Evolutionary conservation across 1,140 invertebrate genomes (phyloP).

Genomic region (Zaprionus tsacasi): DNA sequence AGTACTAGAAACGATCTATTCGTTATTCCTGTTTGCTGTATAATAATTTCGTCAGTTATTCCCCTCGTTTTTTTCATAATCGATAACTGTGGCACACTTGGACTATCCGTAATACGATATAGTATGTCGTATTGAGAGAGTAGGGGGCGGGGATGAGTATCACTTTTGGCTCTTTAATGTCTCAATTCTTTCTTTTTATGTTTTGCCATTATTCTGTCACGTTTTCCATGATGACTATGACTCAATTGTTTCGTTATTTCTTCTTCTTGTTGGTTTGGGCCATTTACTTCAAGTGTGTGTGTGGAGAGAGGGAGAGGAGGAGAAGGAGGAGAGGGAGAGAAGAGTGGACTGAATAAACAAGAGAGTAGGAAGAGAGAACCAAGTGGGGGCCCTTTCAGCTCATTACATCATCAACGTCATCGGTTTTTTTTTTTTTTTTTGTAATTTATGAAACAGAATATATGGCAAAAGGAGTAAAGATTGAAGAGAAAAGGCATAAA

Average conservation of each 20-base stretch:
- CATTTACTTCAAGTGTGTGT: conserved; percentile 36
- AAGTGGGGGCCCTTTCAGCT: conserved; percentile 23
- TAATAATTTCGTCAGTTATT: background rate
- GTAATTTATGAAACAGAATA: conserved; percentile 19
- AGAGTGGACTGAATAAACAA: conserved; percentile 1
- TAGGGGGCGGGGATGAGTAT: background rate
- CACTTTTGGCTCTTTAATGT: conserved; percentile 22
- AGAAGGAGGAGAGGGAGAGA: background rate
- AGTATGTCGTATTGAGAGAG: background rate
- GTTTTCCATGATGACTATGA: conserved; percentile 57
- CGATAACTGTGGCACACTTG: conserved; percentile 12
- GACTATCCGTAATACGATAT: conserved; percentile 26
- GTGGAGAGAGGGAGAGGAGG: background rate
- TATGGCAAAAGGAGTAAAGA: background rate
- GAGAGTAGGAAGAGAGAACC: background rate
- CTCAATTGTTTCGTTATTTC: conserved; percentile 40
- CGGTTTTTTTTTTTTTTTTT: background rate
- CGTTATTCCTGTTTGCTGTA: conserved; percentile 3
- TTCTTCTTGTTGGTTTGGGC: conserved; percentile 41
- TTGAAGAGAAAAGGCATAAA: background rate
- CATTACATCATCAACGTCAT: conserved; percentile 65
- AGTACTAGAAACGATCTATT: background rate
- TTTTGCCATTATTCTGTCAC: conserved; percentile 76
- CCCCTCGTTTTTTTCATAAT: background rate
- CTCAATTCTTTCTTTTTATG: conserved; percentile 61